These are phyloP conservation scores for Buceros bicornis DNA, from an alignment of 2,797 vertebrate species.

Conservation along the genomic window DNA sequence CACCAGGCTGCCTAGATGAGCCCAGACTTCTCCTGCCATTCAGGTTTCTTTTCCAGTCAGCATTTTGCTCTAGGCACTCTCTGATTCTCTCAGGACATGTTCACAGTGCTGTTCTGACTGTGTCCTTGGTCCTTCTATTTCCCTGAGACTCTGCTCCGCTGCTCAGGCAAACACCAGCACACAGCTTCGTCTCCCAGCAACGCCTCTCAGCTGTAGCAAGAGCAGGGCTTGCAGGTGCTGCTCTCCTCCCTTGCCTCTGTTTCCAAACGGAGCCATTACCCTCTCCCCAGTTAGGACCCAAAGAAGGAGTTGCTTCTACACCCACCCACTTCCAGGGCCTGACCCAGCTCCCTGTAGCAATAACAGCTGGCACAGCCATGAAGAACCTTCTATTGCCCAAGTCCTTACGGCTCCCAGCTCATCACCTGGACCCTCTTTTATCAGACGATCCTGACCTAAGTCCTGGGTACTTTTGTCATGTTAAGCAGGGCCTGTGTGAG, in stretches of 20 bases:
- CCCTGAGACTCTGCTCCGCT: neutral
- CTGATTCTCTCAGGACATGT: neutral
- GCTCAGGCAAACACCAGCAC: neutral
- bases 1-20: neutral
- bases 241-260: neutral
- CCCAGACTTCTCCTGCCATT: neutral
- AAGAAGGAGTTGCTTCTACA: neutral
- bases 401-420: neutral
- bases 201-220: neutral
- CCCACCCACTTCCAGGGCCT: rapidly evolving
- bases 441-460: neutral
- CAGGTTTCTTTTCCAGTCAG: neutral
- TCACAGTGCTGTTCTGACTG: neutral
- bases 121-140: neutral
- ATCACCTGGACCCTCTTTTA: neutral
- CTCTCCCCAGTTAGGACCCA: neutral
- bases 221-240: neutral
- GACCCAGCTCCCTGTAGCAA: neutral
- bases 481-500: neutral
- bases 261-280: neutral
- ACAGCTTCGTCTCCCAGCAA: neutral
- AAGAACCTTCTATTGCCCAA: neutral
- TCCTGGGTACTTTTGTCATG: neutral
- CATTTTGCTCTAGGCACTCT: neutral
- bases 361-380: neutral